These are phyloP conservation scores for Bucorvus abyssinicus DNA, from an alignment of 2,797 vertebrate genomes.

Conservation along the genomic window DNA sequence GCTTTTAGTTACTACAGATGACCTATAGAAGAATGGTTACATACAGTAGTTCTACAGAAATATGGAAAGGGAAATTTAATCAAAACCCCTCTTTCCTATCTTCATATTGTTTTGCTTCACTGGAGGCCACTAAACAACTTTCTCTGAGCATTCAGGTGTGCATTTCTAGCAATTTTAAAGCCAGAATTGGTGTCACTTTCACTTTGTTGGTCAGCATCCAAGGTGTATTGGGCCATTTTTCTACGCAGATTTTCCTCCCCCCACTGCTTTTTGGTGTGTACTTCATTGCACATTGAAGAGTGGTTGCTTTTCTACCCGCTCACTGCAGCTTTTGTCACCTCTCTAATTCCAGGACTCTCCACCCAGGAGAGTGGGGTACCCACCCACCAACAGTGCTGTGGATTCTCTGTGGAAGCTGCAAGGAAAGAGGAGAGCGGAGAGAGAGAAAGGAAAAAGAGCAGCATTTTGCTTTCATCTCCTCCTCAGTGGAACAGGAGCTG, in stretches of 20 bases:
- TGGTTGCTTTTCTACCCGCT: background rate
- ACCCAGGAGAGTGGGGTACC: fast-evolving
- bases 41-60: background rate
- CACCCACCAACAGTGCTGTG: background rate
- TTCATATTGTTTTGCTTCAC: background rate
- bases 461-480: background rate
- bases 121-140: background rate
- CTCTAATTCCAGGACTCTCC: background rate
- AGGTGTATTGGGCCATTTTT: background rate
- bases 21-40: background rate
- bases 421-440: background rate
- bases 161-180: background rate
- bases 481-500: background rate
- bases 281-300: background rate
- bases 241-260: background rate
- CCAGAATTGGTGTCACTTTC: background rate
- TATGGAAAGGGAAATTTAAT: background rate
- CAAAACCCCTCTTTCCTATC: background rate
- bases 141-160: background rate
- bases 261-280: background rate
- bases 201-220: background rate
- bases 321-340: background rate
- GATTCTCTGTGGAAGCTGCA: background rate
- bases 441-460: background rate
- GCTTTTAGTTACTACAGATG: background rate